phyloP scores from a whole-genome alignment of 2,888 invertebrate species.

The Eupithecia exiguata region DNA sequence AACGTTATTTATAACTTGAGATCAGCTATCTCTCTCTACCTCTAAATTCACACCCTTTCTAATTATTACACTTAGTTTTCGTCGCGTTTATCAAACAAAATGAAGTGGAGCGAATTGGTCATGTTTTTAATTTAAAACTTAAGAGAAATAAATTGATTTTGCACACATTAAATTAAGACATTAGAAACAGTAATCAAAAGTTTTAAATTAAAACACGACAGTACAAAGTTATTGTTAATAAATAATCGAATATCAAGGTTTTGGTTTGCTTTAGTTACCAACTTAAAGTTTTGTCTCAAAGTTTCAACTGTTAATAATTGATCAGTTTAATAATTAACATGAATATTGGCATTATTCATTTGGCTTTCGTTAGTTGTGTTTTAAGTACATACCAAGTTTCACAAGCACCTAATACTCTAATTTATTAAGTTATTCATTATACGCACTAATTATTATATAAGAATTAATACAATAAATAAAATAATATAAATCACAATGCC shows the following conservation, averaged over 20 bases:
- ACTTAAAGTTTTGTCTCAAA: background rate
- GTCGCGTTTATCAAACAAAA: background rate
- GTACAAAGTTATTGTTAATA: background rate
- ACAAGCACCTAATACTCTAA: background rate
- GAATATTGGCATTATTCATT: slow-evolving; percentile 2
- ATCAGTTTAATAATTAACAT: background rate
- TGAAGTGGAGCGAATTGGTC: background rate
- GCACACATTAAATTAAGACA: background rate
- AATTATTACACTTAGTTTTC: background rate
- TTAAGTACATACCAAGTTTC: background rate
- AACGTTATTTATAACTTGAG: slow-evolving; percentile 9
- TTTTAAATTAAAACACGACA: background rate
- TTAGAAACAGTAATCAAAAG: background rate
- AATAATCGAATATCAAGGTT: background rate
- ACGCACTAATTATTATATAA: background rate
- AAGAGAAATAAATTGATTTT: background rate
- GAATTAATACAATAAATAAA: background rate
- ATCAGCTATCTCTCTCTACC: background rate
- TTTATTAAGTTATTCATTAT: background rate
- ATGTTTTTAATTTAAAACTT: background rate
- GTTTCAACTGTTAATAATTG: background rate
- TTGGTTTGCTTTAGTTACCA: background rate
- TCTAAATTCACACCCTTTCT: background rate
- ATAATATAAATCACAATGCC: slow-evolving; percentile 32
- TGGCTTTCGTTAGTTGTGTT: background rate